Percentiles rank a stretch among this genome's conserved stretches.
Evolutionary conservation across 2,113 vertebrate genomes (phyloP).

Genomic region (Eidolon helvum): DNA sequence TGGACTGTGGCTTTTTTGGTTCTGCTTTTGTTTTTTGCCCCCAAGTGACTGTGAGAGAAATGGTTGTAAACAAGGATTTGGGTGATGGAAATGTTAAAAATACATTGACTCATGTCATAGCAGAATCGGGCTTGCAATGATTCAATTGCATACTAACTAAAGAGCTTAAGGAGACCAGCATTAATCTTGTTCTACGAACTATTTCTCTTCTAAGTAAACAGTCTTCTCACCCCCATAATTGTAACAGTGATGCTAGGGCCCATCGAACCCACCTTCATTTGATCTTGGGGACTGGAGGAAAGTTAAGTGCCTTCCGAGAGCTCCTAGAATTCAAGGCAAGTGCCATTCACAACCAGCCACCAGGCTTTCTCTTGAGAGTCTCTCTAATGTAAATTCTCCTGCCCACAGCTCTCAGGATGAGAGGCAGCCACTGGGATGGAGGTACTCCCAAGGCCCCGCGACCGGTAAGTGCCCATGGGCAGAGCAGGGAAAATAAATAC

Average conservation of each 20-base stretch:
- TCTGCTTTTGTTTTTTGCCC: not conserved
- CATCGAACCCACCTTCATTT: not conserved
- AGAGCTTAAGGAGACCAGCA: not conserved
- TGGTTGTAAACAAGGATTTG: not conserved
- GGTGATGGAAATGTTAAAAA: not conserved
- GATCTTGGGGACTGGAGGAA: not conserved
- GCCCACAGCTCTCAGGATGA: not conserved
- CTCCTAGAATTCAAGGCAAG: not conserved
- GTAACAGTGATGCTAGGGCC: not conserved
- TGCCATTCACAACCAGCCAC: not conserved
- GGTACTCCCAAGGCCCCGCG: not conserved
- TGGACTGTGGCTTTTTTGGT: not conserved
- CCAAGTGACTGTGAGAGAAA: not conserved
- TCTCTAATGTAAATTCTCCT: not conserved
- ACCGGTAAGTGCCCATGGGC: not conserved
- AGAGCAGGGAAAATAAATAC: not conserved
- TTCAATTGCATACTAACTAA: not conserved
- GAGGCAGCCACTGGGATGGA: not conserved
- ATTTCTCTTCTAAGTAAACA: not conserved
- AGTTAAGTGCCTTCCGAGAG: not conserved
- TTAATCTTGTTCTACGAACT: not conserved
- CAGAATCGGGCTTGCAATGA: not conserved
- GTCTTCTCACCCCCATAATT: not conserved
- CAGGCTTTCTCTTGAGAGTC: not conserved
- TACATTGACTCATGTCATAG: not conserved